Conservation (phyloP, 2,113 vertebrate genomes). For the Lophotis ruficrista region DNA sequence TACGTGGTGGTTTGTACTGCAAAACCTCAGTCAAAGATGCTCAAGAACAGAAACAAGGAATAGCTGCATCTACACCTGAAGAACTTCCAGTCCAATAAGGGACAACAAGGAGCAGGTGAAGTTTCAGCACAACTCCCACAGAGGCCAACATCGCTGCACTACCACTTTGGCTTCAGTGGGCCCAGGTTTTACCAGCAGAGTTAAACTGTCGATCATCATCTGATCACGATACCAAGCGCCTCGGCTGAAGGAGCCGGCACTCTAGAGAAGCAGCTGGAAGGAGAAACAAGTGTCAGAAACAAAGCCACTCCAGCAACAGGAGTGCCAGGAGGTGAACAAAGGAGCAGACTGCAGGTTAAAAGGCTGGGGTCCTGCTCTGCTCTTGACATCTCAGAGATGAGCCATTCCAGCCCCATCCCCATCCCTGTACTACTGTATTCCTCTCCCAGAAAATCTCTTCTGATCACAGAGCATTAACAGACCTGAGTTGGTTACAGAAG, state of each 20-base stretch:
- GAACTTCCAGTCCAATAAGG: not conserved
- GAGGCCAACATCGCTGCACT: not conserved
- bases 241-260: not conserved
- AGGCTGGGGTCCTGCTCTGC: not conserved
- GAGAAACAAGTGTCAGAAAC: not conserved
- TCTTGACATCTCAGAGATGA: not conserved
- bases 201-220: not conserved
- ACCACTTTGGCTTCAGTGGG: not conserved
- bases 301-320: not conserved
- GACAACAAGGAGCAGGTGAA: not conserved
- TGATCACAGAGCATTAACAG: not conserved
- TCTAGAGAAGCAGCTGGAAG: not conserved
- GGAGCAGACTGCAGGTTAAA: not conserved
- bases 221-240: accelerated
- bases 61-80: not conserved
- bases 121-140: not conserved
- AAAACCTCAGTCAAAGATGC: not conserved
- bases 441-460: not conserved
- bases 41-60: not conserved
- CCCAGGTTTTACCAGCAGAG: not conserved
- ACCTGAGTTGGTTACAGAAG: not conserved
- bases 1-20: not conserved
- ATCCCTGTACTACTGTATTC: not conserved
- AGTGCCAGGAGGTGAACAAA: not conserved
- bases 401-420: not conserved